phyloP scores from a whole-genome alignment of 2,113 vertebrate species.

The Cochlearius cochlearius region DNA sequence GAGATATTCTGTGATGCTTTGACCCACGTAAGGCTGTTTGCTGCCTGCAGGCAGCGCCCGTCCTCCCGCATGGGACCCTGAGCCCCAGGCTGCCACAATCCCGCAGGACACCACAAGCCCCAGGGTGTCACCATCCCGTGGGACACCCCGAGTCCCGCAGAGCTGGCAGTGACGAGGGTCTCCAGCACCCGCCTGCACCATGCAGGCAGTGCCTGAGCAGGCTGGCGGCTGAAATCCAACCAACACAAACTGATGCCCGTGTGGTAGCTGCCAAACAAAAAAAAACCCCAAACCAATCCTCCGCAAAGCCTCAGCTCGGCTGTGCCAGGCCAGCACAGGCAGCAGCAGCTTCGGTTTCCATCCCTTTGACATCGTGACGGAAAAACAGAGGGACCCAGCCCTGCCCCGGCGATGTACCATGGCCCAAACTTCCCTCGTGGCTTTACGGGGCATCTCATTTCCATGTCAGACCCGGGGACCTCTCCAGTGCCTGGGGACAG shows the following conservation, averaged over 20 bases:
- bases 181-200: not conserved
- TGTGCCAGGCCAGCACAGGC: not conserved
- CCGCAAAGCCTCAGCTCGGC: not conserved
- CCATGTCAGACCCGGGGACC: not conserved
- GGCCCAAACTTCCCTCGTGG: accelerated
- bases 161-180: not conserved
- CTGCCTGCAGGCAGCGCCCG: not conserved
- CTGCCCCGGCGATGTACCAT: accelerated
- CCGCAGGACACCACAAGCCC: accelerated
- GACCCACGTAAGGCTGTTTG: not conserved
- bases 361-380: not conserved
- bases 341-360: not conserved
- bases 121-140: not conserved
- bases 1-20: not conserved
- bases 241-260: accelerated
- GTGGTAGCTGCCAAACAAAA: not conserved
- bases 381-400: not conserved
- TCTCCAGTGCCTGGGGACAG: not conserved
- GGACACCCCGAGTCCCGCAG: not conserved
- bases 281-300: not conserved
- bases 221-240: not conserved
- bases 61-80: not conserved
- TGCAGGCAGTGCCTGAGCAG: not conserved
- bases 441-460: accelerated
- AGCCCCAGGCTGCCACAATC: not conserved